Base-by-base conservation (phyloP, 2,113 vertebrate genomes). In the Aramus guarauna region DNA sequence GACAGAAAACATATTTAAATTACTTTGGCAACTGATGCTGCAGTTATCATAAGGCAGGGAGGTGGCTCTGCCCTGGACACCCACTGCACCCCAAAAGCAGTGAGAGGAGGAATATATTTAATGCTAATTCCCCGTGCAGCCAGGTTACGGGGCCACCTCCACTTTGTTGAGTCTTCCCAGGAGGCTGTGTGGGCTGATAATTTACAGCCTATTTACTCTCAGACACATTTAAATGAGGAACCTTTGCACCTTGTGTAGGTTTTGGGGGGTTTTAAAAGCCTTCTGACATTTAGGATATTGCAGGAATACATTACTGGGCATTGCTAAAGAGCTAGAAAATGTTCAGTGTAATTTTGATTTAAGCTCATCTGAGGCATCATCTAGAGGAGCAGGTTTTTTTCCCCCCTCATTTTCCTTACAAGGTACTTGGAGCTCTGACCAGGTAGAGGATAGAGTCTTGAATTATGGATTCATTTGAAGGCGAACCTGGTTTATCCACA, bases 401-500 rank as follows among this genome's bases (percentile, higher is more conserved):
- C n/a, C 24, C 24, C 26, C 39, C 39, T 39, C 39, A 13, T 60
- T 63, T 83, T 75, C 37, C 15, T 83, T 32, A 23, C 18, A 24
- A 69, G 29, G 41, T 73, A 67, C 50, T 55, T 32, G 48, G 50
- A 71, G 23, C 56, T 84, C 50, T 32, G 41, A 23, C 6, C 0
- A 0, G 24, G 8, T 36, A 59, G 72, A 37, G 19, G 36, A 66
- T 22, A 7, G 16, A 0, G 0, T 29, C 52, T 23, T 2, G 6
- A 45, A 60, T 30, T 37, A 29, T 7, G 19, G 64, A 58, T 45
- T 85, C 10, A n/a, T 32, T 17, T 37, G 18, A 58, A 67, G 59
- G 59, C 1, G 11, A 91, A 41, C 26, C 17, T n/a, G 37, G 5
- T 45, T 92, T 30, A 47, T 48, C n/a, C 41, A 32, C 37, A n/a